phyloP scores from a whole-genome alignment of 2,888 invertebrate genomes.

The Andrena marginata region DNA sequence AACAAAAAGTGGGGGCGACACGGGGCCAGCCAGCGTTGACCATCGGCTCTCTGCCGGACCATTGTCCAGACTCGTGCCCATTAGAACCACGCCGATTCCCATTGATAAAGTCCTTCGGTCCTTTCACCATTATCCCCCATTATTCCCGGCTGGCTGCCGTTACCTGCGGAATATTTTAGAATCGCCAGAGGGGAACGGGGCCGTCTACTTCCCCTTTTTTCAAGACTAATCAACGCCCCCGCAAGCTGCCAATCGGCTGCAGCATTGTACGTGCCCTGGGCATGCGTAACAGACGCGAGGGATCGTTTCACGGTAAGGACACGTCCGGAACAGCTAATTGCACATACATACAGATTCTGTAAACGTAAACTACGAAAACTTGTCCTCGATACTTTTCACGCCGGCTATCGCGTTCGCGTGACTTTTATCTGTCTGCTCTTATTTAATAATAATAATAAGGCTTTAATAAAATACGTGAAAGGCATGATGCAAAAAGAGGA shows the following conservation, averaged over 20 bases:
- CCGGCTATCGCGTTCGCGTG: no score
- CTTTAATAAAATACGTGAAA: no score
- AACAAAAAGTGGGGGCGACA: constrained; percentile 51
- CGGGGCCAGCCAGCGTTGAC: constrained; percentile 52
- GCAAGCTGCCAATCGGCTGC: constrained; percentile 55
- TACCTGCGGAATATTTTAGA: constrained; percentile 68
- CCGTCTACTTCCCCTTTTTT: constrained; percentile 47
- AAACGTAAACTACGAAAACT: no score
- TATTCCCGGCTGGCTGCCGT: constrained; percentile 57
- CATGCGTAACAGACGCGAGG: neutral
- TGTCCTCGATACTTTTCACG: no score
- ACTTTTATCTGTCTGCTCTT: no score
- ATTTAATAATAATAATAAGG: no score
- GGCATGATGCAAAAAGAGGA: no score
- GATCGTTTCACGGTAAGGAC: constrained; percentile 1
- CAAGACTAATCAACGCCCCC: constrained; percentile 55
- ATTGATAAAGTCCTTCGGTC: constrained; percentile 78
- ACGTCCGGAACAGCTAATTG: no score
- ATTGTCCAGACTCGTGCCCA: constrained; percentile 74
- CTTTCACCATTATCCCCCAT: constrained; percentile 76
- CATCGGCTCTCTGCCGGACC: constrained; percentile 63
- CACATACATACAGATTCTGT: no score
- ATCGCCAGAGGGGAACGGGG: constrained; percentile 61
- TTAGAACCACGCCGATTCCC: constrained; percentile 79
- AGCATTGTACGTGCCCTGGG: constrained; percentile 36